Evolutionary conservation across 2,113 vertebrate species (phyloP).

Genomic region (Apodemus speciosus): DNA sequence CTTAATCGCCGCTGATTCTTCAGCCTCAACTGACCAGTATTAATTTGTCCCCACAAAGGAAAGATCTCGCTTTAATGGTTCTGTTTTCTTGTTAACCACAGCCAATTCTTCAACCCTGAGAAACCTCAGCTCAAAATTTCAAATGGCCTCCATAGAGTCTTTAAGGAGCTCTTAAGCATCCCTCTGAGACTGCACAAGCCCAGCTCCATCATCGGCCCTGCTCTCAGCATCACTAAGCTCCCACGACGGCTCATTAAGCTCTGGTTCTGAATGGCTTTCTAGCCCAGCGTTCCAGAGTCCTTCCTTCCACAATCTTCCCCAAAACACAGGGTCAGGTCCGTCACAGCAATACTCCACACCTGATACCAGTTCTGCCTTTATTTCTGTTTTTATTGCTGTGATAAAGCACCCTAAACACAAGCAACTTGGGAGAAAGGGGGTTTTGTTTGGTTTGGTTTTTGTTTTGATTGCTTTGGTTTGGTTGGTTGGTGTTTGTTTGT

Average conservation of each 20-base stretch:
- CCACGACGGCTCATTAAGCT: background rate
- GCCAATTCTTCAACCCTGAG: background rate
- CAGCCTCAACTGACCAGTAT: background rate
- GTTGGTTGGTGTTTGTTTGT: background rate
- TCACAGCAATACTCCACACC: background rate
- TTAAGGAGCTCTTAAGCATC: background rate
- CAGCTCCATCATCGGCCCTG: background rate
- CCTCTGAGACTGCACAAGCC: background rate
- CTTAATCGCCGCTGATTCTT: background rate
- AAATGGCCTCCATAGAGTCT: background rate
- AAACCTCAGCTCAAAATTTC: background rate
- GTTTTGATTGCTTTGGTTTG: too few relatives aligned
- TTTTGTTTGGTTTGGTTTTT: background rate
- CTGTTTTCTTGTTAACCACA: background rate
- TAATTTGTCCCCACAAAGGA: background rate
- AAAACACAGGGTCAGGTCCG: background rate
- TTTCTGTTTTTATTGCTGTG: background rate
- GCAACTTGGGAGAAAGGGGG: background rate
- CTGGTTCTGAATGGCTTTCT: background rate
- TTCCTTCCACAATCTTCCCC: background rate
- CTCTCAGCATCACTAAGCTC: background rate
- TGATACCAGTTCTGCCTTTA: background rate
- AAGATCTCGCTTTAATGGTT: background rate
- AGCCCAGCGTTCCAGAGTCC: background rate
- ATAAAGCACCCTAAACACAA: background rate